phyloP scores from a whole-genome alignment of 2,797 vertebrate genomes.

The Xenops minutus region DNA sequence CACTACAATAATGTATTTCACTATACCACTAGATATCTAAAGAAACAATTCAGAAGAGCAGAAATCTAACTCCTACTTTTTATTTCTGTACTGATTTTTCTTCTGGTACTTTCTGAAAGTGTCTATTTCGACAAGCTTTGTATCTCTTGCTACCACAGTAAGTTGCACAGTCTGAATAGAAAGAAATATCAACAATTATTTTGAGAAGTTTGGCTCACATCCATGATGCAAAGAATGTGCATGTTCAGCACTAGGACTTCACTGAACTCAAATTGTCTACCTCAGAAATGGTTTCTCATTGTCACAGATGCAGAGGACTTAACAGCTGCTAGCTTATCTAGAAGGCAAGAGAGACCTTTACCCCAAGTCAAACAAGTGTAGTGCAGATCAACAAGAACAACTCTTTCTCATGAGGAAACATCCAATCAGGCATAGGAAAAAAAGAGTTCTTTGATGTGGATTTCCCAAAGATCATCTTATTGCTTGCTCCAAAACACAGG shows the following conservation, averaged over 20 bases:
- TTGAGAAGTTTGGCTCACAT: slow-evolving; percentile 28
- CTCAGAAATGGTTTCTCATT: not conserved
- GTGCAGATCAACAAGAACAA: not conserved
- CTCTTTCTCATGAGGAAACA: not conserved
- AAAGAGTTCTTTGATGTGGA: not conserved
- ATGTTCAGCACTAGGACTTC: not conserved
- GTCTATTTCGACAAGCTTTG: not conserved
- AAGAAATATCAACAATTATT: slow-evolving; percentile 40
- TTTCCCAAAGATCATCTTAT: not conserved
- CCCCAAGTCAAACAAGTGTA: not conserved
- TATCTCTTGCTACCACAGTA: not conserved
- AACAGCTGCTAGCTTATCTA: not conserved
- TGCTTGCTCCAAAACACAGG: not conserved
- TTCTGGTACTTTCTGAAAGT: not conserved
- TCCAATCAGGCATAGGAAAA: not conserved
- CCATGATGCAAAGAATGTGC: slow-evolving; percentile 21
- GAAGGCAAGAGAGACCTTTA: not conserved
- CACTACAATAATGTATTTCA: not conserved
- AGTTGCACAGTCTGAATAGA: slow-evolving; percentile 9
- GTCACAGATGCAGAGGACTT: not conserved
- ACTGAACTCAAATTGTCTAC: not conserved
- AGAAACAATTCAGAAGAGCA: slow-evolving; percentile 21
- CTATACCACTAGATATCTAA: not conserved
- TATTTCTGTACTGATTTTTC: not conserved
- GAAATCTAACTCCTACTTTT: not conserved